These are phyloP conservation scores for Danio rerio DNA, from an alignment of 2,113 vertebrate genomes.

Conservation along the genomic window DNA sequence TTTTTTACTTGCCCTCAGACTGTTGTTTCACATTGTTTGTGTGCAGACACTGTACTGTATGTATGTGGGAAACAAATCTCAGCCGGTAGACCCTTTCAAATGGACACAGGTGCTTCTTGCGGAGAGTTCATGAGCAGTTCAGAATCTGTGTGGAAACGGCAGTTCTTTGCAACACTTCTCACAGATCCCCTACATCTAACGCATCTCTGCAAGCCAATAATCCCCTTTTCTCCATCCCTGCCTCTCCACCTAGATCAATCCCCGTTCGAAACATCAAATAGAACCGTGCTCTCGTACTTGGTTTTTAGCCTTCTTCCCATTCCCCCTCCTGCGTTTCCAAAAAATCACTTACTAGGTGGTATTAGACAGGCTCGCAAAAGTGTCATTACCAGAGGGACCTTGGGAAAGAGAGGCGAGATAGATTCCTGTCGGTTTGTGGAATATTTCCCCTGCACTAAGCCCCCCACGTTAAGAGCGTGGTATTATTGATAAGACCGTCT, in stretches of 20 bases:
- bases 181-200: conserved; percentile 99
- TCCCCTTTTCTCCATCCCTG: conserved; percentile 97
- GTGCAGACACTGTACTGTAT: conserved; percentile 40
- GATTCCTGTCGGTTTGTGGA: conserved; percentile 87
- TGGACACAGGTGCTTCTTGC: conserved; percentile 85
- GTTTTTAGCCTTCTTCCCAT: conserved; percentile 40
- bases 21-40: neutral
- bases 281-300: conserved; percentile 85
- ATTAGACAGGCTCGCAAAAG: conserved; percentile 85
- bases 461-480: conserved; percentile 77
- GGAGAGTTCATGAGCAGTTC: conserved; percentile 97
- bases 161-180: conserved; percentile 98
- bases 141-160: conserved; percentile 86
- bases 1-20: neutral
- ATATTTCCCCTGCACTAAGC: conserved; percentile 85
- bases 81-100: conserved; percentile 84
- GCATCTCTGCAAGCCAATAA: conserved; percentile 99
- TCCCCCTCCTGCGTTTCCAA: conserved; percentile 41
- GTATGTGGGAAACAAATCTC: conserved; percentile 76
- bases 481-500: conserved; percentile 84
- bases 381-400: conserved; percentile 83
- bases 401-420: conserved; percentile 66
- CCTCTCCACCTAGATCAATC: conserved; percentile 96
- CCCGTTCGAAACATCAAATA: conserved; percentile 99
- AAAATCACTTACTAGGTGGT: conserved; percentile 88